Evolutionary conservation across 2,113 vertebrate species (phyloP).

Genomic region (Ophiodon elongatus): DNA sequence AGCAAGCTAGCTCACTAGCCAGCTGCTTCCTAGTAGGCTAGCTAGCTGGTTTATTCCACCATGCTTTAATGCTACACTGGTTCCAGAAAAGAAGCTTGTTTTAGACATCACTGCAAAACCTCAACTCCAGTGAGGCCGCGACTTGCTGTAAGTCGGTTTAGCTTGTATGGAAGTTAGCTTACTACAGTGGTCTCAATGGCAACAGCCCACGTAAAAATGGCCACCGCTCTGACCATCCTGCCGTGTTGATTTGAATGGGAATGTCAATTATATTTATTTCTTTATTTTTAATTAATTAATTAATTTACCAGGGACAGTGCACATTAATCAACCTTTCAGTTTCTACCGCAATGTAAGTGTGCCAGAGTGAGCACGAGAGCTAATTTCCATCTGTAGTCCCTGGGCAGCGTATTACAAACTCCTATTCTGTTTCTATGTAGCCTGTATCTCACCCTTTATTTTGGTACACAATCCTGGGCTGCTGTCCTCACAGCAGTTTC

Average conservation of each 20-base stretch:
- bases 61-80: too few species aligned
- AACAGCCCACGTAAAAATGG: background rate
- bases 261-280: background rate
- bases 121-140: background rate
- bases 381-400: too few species aligned
- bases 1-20: too few species aligned
- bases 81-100: too few species aligned
- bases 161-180: too few species aligned
- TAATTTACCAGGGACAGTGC: background rate
- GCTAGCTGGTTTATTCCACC: too few species aligned
- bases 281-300: background rate
- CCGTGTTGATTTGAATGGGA: background rate
- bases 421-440: too few species aligned
- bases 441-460: background rate
- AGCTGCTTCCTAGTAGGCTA: too few species aligned
- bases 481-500: slow-evolving; percentile 11
- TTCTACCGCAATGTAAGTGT: too few species aligned
- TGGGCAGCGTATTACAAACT: too few species aligned
- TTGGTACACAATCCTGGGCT: background rate
- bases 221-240: background rate
- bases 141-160: background rate
- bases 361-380: too few species aligned
- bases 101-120: background rate
- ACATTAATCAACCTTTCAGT: background rate
- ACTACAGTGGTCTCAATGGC: background rate